Percentiles rank a stretch among this genome's conserved stretches.
Conservation (phyloP, 1,140 invertebrate species). For the Apis laboriosa region DNA sequence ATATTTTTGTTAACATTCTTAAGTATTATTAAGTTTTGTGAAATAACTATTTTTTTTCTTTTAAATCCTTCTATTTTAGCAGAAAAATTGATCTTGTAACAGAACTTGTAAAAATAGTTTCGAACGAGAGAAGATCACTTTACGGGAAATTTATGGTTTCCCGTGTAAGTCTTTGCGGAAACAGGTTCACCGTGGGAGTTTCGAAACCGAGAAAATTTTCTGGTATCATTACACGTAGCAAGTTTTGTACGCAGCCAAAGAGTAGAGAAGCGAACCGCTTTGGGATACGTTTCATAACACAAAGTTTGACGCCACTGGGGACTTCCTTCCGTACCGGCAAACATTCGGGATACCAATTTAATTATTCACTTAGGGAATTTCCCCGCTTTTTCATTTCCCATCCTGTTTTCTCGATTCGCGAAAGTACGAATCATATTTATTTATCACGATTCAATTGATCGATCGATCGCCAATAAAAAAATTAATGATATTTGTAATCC, state of each 20-base stretch:
- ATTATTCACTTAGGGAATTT: conserved; percentile 27
- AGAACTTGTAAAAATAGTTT: neutral
- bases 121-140: neutral
- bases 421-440: neutral
- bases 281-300: conserved; percentile 20
- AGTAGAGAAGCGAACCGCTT: conserved; percentile 6
- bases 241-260: conserved; percentile 1
- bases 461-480: neutral
- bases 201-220: neutral
- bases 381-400: neutral
- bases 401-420: no score
- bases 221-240: neutral
- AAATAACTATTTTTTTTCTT: no score
- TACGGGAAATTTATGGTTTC: neutral
- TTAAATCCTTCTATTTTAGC: neutral
- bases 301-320: conserved; percentile 16
- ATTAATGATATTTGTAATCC: neutral
- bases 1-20: no score
- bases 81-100: neutral
- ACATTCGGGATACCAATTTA: conserved; percentile 17
- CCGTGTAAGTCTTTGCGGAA: neutral
- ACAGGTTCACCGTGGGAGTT: neutral
- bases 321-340: conserved; percentile 12
- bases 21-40: no score
- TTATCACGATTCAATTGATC: neutral